Evolutionary conservation across 2,797 vertebrate species (phyloP), one percentile per base, ranked within the genome.

Genomic region (Sebastes minor): DNA sequence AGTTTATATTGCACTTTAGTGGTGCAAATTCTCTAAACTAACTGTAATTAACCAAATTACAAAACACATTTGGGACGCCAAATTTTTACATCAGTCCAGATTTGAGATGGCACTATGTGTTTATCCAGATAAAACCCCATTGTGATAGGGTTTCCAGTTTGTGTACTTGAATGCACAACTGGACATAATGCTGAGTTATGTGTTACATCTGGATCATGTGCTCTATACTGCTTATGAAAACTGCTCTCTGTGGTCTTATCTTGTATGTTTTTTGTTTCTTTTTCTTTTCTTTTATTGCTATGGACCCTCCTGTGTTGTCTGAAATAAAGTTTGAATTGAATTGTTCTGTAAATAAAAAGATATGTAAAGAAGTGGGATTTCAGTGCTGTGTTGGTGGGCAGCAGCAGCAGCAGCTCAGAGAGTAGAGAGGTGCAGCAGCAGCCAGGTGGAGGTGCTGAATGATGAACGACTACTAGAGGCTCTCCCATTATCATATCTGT

Each of bases 401-500:
- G 27, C 23, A 66, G 74, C 78, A 68, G 70, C 71, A 73, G 56
- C 63, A 46, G 65, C 62, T 38, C 59, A 6, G 59, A 33, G 61
- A 46, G 42, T 46, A 18, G 16, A 20, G 38, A 74, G 77, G 33
- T 68, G 81, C 87, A 81, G 78, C 80, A 79, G 80, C 74, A 79
- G 80, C 75, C 90, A 93, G 91, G 90, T 91, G 83, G 83, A 94
- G 92, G 93, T 93, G 93, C 22, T 94, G 93, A 93, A 91, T 91
- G 93, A 93, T 94, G 90, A 86, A 91, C 79, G 92, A 91, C 94
- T 88, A 91, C 84, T 67, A 80, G 82, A 84, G 59, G 69, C 90
- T 91, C 83, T 76, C 90, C 89, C 93, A 95, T 96, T 95, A 96
- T 95, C 95, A 94, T 95, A 92, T 93, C 91, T 94, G 95, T 94